Conservation (phyloP, 2,113 vertebrate species). For the Corydoras sp. region DNA sequence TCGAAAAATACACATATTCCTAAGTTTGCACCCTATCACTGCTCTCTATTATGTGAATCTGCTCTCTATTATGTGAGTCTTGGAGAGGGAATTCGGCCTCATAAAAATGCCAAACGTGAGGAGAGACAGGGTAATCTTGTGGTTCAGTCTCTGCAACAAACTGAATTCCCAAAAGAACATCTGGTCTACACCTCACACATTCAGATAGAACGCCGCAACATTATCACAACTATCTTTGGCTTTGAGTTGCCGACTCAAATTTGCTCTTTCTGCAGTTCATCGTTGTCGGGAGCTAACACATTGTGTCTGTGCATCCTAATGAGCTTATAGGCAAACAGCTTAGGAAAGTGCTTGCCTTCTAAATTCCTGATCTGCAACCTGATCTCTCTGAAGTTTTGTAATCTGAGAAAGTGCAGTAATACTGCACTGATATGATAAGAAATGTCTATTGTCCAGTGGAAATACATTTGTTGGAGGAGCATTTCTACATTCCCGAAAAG, state of each 20-base stretch:
- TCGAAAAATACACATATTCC: conserved; percentile 35
- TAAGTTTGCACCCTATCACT: conserved; percentile 35
- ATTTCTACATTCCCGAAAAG: conserved; percentile 36
- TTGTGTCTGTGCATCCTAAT: background rate
- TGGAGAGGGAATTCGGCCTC: conserved; percentile 25
- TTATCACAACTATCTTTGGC: conserved; percentile 14
- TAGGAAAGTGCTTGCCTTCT: background rate
- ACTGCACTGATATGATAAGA: background rate
- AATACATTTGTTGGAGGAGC: conserved; percentile 40
- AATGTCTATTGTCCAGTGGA: conserved; percentile 18
- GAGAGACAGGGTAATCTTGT: conserved; percentile 32
- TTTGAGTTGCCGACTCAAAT: background rate
- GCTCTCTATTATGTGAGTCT: conserved; percentile 34
- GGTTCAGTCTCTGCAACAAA: conserved; percentile 27
- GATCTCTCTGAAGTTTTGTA: conserved; percentile 4
- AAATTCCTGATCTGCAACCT: background rate
- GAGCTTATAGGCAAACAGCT: background rate
- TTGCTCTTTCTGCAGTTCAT: background rate
- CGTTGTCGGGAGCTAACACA: background rate
- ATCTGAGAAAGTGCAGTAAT: conserved; percentile 3
- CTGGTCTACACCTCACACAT: conserved; percentile 12
- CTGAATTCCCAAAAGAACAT: conserved; percentile 16
- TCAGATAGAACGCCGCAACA: background rate
- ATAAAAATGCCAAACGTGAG: conserved; percentile 49
- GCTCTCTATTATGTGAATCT: conserved; percentile 19